Evolutionary conservation across 2,797 vertebrate genomes (phyloP), one percentile per base, ranked within the genome.

Genomic region (Synaphobranchus kaupii): DNA sequence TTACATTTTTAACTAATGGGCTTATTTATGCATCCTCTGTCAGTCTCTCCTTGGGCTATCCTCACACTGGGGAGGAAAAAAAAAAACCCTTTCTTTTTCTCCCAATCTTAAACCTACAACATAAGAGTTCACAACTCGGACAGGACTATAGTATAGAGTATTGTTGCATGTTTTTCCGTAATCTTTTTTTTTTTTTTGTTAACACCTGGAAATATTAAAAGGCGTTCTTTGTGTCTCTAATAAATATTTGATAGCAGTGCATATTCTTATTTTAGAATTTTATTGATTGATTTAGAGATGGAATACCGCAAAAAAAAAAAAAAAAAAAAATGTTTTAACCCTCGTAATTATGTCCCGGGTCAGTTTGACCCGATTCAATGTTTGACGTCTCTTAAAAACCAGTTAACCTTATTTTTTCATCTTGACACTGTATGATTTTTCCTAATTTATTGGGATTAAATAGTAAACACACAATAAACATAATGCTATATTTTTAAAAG

Each of bases 1-100:
- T 89, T 89, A 92, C 91, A 91, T 94, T 96, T 94, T 95, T 94
- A 94, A 94, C 95, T 95, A 96, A 96, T 95, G 94, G 94, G 95
- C 94, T 96, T 95, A 95, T 95, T 96, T 95, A 93, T 95, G 94
- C 94, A 93, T 95, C 93, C 90, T 93, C 94, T 94, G 93, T 95
- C 92, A 91, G 93, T 92, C 93, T 90, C 91, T 95, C 94, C 94
- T 93, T 93, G 92, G 94, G 94, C 93, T 95, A 95, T 92, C 92
- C 92, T 92, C 93, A 90, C 92, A 28, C 52, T 86, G 63, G 10
- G 92, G 89, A 92, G 89, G 92, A 91, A 95, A 39, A 73, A 22
- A 95, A 78, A 44, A 95, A 95, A 92, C 93, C 93, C 93, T 94
- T 93, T 91, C 91, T 90, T 93, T 92, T 93, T 58, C 63, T 48